phyloP scores from a whole-genome alignment of 2,797 vertebrate genomes.

The Chrysocyon brachyurus region DNA sequence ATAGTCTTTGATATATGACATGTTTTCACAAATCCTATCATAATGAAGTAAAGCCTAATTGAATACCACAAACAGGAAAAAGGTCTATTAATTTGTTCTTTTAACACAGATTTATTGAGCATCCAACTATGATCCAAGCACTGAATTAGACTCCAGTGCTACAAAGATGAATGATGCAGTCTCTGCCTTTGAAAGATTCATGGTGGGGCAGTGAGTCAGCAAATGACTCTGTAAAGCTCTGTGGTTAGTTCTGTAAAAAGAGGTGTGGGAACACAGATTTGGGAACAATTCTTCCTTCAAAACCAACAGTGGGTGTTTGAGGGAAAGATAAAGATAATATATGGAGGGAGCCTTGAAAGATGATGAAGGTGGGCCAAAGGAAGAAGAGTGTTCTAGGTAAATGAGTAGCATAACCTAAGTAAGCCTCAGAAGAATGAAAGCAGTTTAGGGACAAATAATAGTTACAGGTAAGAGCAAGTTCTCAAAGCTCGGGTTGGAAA shows the following conservation, averaged over 20 bases:
- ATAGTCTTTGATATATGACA: not conserved
- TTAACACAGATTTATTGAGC: conserved; percentile 68
- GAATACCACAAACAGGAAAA: conserved; percentile 67
- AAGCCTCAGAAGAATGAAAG: not conserved
- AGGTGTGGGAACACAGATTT: not conserved
- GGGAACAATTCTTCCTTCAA: not conserved
- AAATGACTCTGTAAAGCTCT: not conserved
- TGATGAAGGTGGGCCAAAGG: not conserved
- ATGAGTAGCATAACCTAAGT: not conserved
- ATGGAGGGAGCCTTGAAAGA: not conserved
- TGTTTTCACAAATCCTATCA: not conserved
- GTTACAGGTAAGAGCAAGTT: not conserved
- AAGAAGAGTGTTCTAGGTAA: not conserved
- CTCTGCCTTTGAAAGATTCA: conserved; percentile 62
- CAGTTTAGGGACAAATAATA: not conserved
- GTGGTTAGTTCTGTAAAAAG: not conserved
- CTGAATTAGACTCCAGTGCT: conserved; percentile 1
- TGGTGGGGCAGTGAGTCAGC: conserved; percentile 29
- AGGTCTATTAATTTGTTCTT: conserved; percentile 60
- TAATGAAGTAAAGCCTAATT: conserved; percentile 26
- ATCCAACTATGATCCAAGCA: conserved; percentile 58
- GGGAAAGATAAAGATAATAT: not conserved
- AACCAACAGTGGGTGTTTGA: not conserved
- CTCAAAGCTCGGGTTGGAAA: not conserved
- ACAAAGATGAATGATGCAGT: not conserved